Evolutionary conservation across 2,113 vertebrate species (phyloP), one percentile per base, ranked within the genome.

Genomic region (Coptodon rendalli): DNA sequence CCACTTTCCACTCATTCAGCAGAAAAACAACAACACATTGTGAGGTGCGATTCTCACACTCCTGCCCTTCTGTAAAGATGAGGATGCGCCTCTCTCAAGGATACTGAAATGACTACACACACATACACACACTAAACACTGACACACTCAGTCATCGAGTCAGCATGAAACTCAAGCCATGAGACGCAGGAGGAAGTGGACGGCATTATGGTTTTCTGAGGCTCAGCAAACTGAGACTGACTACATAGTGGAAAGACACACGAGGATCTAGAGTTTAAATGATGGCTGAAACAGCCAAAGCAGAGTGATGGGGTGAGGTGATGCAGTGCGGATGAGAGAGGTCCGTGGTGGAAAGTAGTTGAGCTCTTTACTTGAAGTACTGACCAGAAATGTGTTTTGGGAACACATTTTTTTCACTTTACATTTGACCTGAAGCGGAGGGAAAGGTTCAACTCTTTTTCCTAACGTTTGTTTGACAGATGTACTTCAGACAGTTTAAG

Each of bases 101-200:
- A 94, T 88, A 94, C 85, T 76, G 86, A 88, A 82, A 71, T 80
- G 54, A 82, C 88, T 81, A 34, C 52, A 80, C 86, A 82, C 79
- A 36, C n/a, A 52, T n/a, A 36, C 82, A 71, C 36, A 76, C 80
- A 82, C 22, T 66, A 31, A 31, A 80, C 36, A 45, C 84, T 40
- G 17, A 43, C 38, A 73, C 83, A 63, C 53, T 29, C 79, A 40
- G 43, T 54, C 85, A 83, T 76, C 6, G 52, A 91, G 91, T 95
- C 94, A 95, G 93, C 93, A 95, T 94, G 95, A 95, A 95, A 96
- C 91, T 88, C n/a, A 95, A 95, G 86, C 91, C 91, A 80, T 81
- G 85, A 90, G 89, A 76, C 12, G 14, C 86, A 83, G 85, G 87
- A 95, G 93, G 94, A 95, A 95, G 94, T 94, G 92, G 87, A 94